Percentiles rank a stretch among this genome's conserved stretches.
Evolutionary conservation across 1,140 invertebrate genomes (phyloP).

Genomic region (Ceratosolen fusciceps): DNA sequence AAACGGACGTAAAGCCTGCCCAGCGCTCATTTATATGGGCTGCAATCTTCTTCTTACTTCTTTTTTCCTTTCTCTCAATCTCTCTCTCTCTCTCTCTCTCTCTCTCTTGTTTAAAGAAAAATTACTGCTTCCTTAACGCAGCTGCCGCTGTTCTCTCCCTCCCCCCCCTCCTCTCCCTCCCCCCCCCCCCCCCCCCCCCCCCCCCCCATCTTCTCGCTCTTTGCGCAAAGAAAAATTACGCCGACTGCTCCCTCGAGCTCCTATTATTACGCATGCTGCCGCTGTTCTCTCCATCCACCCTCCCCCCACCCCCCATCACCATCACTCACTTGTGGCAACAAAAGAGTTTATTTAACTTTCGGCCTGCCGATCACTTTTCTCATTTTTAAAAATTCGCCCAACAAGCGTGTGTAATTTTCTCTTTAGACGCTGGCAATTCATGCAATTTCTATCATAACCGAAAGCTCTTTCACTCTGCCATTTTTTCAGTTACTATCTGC

Average conservation of each 20-base stretch:
- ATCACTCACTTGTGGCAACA: background rate
- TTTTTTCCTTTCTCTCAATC: background rate
- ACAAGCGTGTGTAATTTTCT: background rate
- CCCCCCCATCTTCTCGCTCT: background rate
- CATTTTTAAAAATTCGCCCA: background rate
- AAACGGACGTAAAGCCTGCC: background rate
- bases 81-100: constrained; percentile 7
- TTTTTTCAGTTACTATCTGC: background rate
- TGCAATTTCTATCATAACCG: background rate
- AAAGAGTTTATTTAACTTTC: background rate
- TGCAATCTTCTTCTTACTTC: background rate
- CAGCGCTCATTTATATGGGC: constrained; percentile 6
- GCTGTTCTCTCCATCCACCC: too few species aligned
- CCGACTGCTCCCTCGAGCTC: background rate
- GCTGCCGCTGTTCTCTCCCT: background rate
- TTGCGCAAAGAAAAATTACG: background rate
- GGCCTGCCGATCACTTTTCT: too few species aligned
- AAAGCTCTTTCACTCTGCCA: background rate
- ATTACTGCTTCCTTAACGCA: too few species aligned
- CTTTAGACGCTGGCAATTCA: background rate
- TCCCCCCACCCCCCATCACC: too few species aligned
- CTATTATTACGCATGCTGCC: too few species aligned
- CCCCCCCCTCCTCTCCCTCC: background rate
- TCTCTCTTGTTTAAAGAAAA: too few species aligned
- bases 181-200: background rate